Percentiles rank a stretch among this genome's conserved stretches.
Evolutionary conservation across 2,888 invertebrate species (phyloP).

Genomic region (Heliothis peltigera): DNA sequence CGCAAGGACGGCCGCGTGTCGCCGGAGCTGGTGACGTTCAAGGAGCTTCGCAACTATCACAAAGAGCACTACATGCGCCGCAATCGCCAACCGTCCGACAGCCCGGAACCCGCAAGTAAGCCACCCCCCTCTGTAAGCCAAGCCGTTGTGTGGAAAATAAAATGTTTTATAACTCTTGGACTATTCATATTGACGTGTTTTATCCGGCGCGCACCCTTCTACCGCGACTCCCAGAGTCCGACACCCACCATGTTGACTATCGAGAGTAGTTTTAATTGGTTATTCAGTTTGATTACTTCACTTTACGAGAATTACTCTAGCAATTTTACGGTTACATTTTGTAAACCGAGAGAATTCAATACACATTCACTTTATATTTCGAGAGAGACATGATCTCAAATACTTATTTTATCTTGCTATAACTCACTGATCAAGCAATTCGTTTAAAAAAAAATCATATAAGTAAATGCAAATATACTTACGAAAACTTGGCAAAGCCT

Average conservation of each 20-base stretch:
- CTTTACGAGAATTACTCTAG: conserved; percentile 12
- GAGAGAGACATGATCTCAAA: conserved; percentile 9
- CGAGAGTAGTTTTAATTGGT: conserved; percentile 46
- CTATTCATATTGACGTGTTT: conserved; percentile 85
- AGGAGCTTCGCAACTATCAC: conserved; percentile 89
- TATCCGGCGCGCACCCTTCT: conserved; percentile 77
- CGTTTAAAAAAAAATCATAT: neutral
- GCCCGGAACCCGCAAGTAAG: conserved; percentile 90
- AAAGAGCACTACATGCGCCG: conserved; percentile 92
- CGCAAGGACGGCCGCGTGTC: conserved; percentile 50
- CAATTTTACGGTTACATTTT: conserved; percentile 22
- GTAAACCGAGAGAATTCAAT: conserved; percentile 12
- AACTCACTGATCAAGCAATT: neutral
- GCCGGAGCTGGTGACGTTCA: conserved; percentile 82
- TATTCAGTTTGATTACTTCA: conserved; percentile 45
- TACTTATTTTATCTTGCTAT: conserved; percentile 13
- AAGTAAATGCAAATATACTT: neutral
- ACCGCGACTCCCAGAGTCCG: conserved; percentile 55
- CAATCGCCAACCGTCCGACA: conserved; percentile 90
- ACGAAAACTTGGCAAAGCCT: neutral
- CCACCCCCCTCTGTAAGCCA: conserved; percentile 67
- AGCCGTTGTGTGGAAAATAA: conserved; percentile 81
- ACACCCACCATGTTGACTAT: conserved; percentile 42
- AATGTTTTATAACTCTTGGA: conserved; percentile 84
- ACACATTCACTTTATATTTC: conserved; percentile 28